Conservation (phyloP, 2,888 invertebrate species). For the Apodemia mormo region DNA sequence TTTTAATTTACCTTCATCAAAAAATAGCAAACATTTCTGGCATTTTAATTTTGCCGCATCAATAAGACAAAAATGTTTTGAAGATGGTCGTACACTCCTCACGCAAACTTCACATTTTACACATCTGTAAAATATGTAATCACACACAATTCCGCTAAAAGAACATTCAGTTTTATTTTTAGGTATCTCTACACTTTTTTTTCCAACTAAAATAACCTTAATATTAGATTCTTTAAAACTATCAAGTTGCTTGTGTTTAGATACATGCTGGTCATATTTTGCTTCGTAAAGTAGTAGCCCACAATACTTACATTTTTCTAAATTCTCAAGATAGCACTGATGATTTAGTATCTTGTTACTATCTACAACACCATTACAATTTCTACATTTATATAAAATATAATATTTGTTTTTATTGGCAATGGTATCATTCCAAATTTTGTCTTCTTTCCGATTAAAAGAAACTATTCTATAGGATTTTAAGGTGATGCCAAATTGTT, state of each 20-base stretch:
- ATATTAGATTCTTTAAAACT: constrained; percentile 52
- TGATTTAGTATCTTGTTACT: constrained; percentile 44
- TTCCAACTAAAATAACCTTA: constrained; percentile 56
- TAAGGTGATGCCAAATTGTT: constrained; percentile 34
- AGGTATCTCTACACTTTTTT: constrained; percentile 21
- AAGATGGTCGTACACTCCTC: constrained; percentile 38
- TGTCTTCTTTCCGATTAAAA: constrained; percentile 53
- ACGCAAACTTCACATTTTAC: constrained; percentile 52
- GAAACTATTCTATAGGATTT: constrained; percentile 52
- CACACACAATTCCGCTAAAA: constrained; percentile 52
- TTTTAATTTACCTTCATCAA: constrained; percentile 48
- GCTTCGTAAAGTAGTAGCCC: constrained; percentile 47
- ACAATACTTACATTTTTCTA: constrained; percentile 54
- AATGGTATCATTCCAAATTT: constrained; percentile 45
- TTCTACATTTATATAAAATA: constrained; percentile 60
- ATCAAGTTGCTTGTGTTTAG: constrained; percentile 50
- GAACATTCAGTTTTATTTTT: constrained; percentile 33
- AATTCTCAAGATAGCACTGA: constrained; percentile 45
- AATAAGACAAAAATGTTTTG: constrained; percentile 50
- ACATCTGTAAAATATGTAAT: constrained; percentile 60
- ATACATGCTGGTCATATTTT: constrained; percentile 49
- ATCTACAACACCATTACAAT: constrained; percentile 53
- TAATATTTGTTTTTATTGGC: constrained; percentile 40
- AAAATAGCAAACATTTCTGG: constrained; percentile 51
- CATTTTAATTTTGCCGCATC: constrained; percentile 49